Evolutionary conservation across 2,888 invertebrate species (phyloP), one percentile per base, ranked within the genome.

Genomic region (Ditula angustiorana): DNA sequence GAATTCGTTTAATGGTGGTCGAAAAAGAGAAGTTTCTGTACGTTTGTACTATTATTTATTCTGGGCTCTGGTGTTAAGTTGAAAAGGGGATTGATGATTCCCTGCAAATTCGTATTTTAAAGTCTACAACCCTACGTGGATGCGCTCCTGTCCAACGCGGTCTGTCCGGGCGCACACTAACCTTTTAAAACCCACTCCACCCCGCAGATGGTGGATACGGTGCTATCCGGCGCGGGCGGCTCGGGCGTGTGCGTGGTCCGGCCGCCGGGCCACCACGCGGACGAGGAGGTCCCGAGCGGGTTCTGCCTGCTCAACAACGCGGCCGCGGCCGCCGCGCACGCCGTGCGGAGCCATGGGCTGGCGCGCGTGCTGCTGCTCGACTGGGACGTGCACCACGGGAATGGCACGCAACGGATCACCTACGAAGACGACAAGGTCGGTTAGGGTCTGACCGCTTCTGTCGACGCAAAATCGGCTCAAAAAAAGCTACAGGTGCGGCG

Each of bases 331-430:
- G 98, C 98, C 0, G 94, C 94, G 71, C 95, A 97, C 83, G 97
- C 97, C 0, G 82, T 95, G 1, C 82, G 91, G 16, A 86, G 85
- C 62, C 94, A 95, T 79, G 93, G 94, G 0, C 76, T 96, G 0
- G 90, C 94, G 72, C 93, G 96, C 41, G 83, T 91, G 47, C 78
- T 97, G 44, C 95, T 99, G 58, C 84, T 99, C 0, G 99, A 99
- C 90, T 99, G 99, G 97, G 99, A 99, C 85, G 96, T 99, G 2
- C 99, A 99, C 80, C 99, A 99, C 82, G 99, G 99, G 10, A 98
- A 99, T 83, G 99, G 98, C 0, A 97, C 97, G 7, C 97, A 98
- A 85, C 94, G 95, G 50, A 95, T 97, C 67, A 97, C 98, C 57
- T 96, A 97, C 74, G 85, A 94, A 65, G 91, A 95, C 2, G 94